Percentiles rank a stretch among this genome's conserved stretches.
These are phyloP conservation scores for Stenopsyche tienmushanensis DNA, from an alignment of 1,140 invertebrate genomes.

Conservation along the genomic window DNA sequence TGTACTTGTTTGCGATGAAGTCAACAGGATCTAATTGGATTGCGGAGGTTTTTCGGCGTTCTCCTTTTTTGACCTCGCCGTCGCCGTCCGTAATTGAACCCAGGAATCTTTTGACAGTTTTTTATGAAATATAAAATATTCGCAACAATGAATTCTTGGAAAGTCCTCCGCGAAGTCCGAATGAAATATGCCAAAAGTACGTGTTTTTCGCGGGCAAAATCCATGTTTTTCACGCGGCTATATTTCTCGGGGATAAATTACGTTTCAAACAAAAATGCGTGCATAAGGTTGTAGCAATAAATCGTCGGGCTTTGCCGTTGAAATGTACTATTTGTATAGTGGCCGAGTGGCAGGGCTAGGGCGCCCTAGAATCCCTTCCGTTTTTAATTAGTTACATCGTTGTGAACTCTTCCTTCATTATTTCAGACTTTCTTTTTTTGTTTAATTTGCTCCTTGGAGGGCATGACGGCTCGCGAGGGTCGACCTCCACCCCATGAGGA, in stretches of 20 bases:
- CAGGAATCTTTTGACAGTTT: no score
- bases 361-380: conserved; percentile 29
- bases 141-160: no score
- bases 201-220: neutral
- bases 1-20: no score
- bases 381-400: conserved; percentile 42
- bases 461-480: conserved; percentile 1
- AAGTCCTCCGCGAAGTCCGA: no score
- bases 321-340: conserved; percentile 35
- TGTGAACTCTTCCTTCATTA: conserved; percentile 41
- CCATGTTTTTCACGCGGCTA: neutral
- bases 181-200: neutral
- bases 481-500: neutral
- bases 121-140: no score
- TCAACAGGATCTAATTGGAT: no score
- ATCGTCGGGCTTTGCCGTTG: conserved; percentile 27
- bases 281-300: conserved; percentile 38
- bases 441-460: conserved; percentile 38
- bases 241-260: conserved; percentile 38
- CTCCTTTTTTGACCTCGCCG: no score
- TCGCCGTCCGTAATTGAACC: no score
- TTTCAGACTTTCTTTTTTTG: conserved; percentile 37
- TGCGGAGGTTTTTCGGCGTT: no score
- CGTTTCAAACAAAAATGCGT: conserved; percentile 41
- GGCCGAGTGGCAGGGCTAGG: no score